Percentiles rank a stretch among this genome's conserved stretches.
phyloP scores from a whole-genome alignment of 2,113 vertebrate species.

The Pterocles burchelli region DNA sequence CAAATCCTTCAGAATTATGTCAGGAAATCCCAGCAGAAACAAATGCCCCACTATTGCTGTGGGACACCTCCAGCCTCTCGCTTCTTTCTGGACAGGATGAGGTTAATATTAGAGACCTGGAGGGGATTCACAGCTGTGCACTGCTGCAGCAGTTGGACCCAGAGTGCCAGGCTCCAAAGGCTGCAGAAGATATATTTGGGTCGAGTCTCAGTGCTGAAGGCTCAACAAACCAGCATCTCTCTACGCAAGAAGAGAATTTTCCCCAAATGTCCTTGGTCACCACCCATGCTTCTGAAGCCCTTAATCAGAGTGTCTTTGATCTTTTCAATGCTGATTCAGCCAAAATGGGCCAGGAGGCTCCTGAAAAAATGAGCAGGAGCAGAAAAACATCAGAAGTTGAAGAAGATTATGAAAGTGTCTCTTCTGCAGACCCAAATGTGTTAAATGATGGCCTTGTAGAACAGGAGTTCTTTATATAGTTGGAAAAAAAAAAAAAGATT shows the following conservation, averaged over 20 bases:
- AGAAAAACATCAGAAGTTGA: neutral
- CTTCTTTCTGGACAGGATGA: neutral
- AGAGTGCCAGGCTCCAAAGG: neutral
- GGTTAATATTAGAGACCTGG: neutral
- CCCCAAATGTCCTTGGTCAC: neutral
- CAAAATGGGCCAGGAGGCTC: neutral
- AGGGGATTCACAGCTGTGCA: neutral
- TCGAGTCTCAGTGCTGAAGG: neutral
- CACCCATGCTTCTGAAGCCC: neutral
- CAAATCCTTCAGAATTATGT: neutral
- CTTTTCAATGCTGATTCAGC: neutral
- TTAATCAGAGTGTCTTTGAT: neutral
- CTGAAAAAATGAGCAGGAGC: neutral
- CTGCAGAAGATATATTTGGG: neutral
- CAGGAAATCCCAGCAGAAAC: neutral
- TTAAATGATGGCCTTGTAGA: neutral
- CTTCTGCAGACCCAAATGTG: neutral
- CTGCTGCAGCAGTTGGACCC: neutral
- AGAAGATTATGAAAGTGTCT: neutral
- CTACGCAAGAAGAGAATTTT: neutral
- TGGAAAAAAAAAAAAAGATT: neutral
- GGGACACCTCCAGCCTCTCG: neutral
- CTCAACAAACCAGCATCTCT: neutral
- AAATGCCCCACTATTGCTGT: neutral
- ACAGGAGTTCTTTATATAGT: constrained; percentile 48